phyloP scores from a whole-genome alignment of 2,113 vertebrate genomes.

The Riparia riparia region DNA sequence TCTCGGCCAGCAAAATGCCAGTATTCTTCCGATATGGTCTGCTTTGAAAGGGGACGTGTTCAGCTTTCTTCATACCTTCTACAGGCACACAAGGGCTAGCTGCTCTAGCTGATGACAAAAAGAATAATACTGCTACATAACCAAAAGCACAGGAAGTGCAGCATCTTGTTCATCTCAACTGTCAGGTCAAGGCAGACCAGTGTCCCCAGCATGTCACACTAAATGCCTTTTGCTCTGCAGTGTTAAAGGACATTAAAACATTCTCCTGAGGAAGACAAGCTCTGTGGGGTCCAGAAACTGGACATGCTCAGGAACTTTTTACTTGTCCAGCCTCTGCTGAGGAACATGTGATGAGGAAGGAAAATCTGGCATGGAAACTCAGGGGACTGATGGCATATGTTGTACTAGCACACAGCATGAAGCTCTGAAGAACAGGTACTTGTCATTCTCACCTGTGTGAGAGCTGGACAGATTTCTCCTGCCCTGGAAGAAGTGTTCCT shows the following conservation, averaged over 20 bases:
- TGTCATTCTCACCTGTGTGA: constrained; percentile 82
- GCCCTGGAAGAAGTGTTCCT: constrained; percentile 83
- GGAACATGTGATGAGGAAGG: background rate
- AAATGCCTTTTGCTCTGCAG: background rate
- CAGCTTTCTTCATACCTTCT: background rate
- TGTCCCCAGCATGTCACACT: background rate
- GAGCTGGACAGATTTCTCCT: constrained; percentile 83
- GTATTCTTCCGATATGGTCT: background rate
- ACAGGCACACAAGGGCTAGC: background rate
- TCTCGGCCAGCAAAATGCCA: background rate
- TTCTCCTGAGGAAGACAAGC: background rate
- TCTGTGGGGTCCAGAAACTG: background rate
- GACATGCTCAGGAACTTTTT: background rate
- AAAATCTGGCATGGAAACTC: background rate
- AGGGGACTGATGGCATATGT: background rate
- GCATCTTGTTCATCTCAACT: background rate
- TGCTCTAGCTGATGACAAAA: background rate
- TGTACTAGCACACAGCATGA: background rate
- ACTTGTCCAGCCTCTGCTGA: background rate
- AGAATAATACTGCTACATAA: background rate
- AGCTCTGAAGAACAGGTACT: background rate
- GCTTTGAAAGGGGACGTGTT: background rate
- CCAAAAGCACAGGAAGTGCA: background rate
- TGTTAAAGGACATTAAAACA: background rate
- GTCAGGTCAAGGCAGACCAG: background rate